Evolutionary conservation across 2,888 invertebrate genomes (phyloP).

Genomic region (Leptarthrus brevirostris): DNA sequence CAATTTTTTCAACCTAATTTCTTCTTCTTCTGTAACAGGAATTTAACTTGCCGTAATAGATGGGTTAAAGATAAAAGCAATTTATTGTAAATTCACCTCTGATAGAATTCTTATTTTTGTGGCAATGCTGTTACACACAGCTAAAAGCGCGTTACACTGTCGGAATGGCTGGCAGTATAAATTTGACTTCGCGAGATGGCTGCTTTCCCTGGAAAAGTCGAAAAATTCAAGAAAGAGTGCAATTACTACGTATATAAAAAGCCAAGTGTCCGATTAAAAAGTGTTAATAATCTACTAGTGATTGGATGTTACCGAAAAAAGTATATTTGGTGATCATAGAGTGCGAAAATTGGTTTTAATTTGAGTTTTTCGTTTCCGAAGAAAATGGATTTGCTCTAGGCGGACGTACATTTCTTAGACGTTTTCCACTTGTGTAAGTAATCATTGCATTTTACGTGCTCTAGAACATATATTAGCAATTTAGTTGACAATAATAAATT

Average conservation of each 20-base stretch:
- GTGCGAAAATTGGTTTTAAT: not conserved
- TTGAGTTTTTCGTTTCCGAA: not conserved
- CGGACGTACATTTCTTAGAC: too few relatives aligned
- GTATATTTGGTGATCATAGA: not conserved
- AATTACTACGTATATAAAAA: constrained; percentile 57
- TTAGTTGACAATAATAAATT: too few relatives aligned
- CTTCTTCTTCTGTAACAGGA: too few relatives aligned
- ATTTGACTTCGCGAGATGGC: constrained; percentile 89
- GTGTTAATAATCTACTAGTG: too few relatives aligned
- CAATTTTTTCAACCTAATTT: too few relatives aligned
- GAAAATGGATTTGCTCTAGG: constrained; percentile 18
- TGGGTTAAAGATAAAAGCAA: too few relatives aligned
- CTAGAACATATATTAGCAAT: too few relatives aligned
- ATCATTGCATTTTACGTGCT: too few relatives aligned
- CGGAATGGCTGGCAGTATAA: constrained; percentile 98
- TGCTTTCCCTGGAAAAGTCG: constrained; percentile 79
- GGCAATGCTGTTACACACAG: constrained; percentile 62
- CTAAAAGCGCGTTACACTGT: constrained; percentile 84
- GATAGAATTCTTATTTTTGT: constrained; percentile 7
- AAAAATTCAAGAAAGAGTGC: constrained; percentile 60
- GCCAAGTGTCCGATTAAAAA: constrained; percentile 64
- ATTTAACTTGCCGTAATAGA: too few relatives aligned
- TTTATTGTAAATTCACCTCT: constrained; percentile 45
- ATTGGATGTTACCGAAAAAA: too few relatives aligned
- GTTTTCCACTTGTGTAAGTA: too few relatives aligned